These are phyloP conservation scores for Steinernema khuongi DNA, from an alignment of 1,140 invertebrate species.

Conservation along the genomic window DNA sequence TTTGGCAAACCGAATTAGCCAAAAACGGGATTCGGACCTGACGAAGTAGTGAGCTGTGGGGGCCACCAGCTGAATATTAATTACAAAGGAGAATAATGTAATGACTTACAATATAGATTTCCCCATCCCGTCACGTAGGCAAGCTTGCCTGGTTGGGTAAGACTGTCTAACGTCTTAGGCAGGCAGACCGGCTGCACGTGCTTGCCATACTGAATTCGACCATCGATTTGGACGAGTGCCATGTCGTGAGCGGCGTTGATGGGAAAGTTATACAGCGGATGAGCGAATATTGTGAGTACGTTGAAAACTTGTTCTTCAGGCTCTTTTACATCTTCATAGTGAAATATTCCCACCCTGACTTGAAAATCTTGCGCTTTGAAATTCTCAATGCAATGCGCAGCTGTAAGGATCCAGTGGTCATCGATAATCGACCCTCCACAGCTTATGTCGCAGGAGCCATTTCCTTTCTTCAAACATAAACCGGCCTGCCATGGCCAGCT, in stretches of 20 bases:
- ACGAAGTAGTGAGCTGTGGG: not conserved
- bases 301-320: not conserved
- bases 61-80: not conserved
- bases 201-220: not conserved
- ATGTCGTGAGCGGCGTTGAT: not conserved
- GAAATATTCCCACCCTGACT: not conserved
- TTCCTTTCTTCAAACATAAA: not conserved
- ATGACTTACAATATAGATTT: not conserved
- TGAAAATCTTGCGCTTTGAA: not conserved
- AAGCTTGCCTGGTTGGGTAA: not conserved
- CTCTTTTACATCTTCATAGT: not conserved
- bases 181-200: not conserved
- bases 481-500: not conserved
- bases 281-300: too few species aligned
- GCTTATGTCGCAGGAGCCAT: not conserved
- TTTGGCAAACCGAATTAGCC: not conserved
- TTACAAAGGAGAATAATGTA: not conserved
- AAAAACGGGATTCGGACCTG: not conserved
- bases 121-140: not conserved
- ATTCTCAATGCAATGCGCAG: not conserved
- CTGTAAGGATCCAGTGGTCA: not conserved
- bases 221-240: not conserved
- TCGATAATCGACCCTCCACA: not conserved
- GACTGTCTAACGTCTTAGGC: not conserved
- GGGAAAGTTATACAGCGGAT: not conserved